Evolutionary conservation across 2,888 invertebrate genomes (phyloP).

Genomic region (Apoderus coryli): DNA sequence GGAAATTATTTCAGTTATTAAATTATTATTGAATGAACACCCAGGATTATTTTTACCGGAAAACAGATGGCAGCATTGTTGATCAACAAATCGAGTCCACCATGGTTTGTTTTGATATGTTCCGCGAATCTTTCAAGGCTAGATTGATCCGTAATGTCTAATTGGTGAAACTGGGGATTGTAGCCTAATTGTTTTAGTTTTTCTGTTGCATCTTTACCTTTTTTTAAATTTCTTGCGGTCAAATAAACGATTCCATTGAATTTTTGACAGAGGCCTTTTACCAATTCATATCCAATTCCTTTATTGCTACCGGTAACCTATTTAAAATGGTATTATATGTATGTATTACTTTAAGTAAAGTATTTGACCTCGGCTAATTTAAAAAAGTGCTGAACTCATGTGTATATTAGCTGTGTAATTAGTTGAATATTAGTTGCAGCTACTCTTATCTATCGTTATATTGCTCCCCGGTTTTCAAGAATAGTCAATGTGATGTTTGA

Average conservation of each 20-base stretch:
- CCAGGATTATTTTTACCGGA: slow-evolving; percentile 32
- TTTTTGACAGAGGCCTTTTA: slow-evolving; percentile 48
- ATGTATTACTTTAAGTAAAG: neutral
- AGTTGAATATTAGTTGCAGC: too few relatives aligned
- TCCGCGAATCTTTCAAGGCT: slow-evolving; percentile 45
- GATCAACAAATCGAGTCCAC: slow-evolving; percentile 55
- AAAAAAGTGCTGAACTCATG: too few relatives aligned
- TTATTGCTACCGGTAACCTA: slow-evolving; percentile 57
- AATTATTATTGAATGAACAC: neutral
- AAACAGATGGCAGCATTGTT: slow-evolving; percentile 68
- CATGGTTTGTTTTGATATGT: slow-evolving; percentile 43
- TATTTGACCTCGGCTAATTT: too few relatives aligned
- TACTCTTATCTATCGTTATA: too few relatives aligned
- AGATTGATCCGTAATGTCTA: slow-evolving; percentile 47
- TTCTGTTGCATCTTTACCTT: slow-evolving; percentile 44
- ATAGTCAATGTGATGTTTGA: too few relatives aligned
- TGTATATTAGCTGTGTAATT: too few relatives aligned
- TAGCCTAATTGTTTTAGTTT: slow-evolving; percentile 40
- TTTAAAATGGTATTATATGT: slow-evolving; percentile 1
- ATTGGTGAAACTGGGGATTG: slow-evolving; percentile 46
- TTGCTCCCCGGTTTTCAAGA: too few relatives aligned
- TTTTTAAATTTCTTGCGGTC: slow-evolving; percentile 44
- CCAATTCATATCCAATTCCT: slow-evolving; percentile 54
- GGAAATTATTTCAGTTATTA: slow-evolving; percentile 10
- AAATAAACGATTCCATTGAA: slow-evolving; percentile 56